A percentile compares a stretch with the other conserved stretches of the same genome.
Conservation (phyloP, 1,140 invertebrate genomes). For the Lycorma delicatula region DNA sequence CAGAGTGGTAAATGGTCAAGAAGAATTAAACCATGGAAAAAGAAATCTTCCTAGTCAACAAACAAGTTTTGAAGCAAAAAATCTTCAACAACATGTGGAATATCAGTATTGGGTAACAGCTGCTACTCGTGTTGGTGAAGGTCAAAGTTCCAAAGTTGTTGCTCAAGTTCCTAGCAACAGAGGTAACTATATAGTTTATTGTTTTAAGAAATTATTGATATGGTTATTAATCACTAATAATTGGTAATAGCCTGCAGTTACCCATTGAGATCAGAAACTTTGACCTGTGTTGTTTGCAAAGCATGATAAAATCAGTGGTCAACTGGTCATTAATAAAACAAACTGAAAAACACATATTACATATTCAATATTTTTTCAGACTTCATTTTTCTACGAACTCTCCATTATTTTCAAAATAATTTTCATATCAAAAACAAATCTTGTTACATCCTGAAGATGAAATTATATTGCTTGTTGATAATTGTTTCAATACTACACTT, state of each 20-base stretch:
- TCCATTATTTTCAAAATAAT: too few species aligned
- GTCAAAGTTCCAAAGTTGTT: slow-evolving; percentile 57
- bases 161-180: slow-evolving; percentile 48
- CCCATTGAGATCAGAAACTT: not conserved
- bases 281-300: not conserved
- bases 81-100: slow-evolving; percentile 62
- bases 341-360: too few species aligned
- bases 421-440: too few species aligned
- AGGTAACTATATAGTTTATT: slow-evolving; percentile 31
- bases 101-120: slow-evolving; percentile 79
- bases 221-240: not conserved
- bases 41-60: slow-evolving; percentile 51
- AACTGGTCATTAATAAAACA: too few species aligned
- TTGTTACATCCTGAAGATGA: too few species aligned
- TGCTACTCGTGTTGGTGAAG: slow-evolving; percentile 64
- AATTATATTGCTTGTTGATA: too few species aligned
- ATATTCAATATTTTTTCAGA: too few species aligned
- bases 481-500: too few species aligned
- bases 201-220: not conserved
- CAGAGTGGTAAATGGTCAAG: slow-evolving; percentile 53
- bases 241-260: not conserved
- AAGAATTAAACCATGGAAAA: slow-evolving; percentile 59
- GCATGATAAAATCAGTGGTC: not conserved
- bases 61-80: slow-evolving; percentile 54
- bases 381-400: too few species aligned